A percentile compares a stretch with the other conserved stretches of the same genome.
Evolutionary conservation across 2,888 invertebrate genomes (phyloP).

Genomic region (Trilocha varians): DNA sequence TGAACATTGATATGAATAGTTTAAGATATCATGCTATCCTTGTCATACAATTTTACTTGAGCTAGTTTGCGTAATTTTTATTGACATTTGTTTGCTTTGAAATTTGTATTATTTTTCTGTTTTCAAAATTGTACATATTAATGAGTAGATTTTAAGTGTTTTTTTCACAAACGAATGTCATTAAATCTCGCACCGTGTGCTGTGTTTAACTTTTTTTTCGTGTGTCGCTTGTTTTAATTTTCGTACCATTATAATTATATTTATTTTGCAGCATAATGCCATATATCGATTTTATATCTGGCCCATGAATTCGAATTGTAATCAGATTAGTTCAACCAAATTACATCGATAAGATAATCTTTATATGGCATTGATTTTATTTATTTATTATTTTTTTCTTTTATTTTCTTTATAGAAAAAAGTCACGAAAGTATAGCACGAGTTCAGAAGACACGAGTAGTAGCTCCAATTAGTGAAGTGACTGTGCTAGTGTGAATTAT

Average conservation of each 20-base stretch:
- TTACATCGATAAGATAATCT: slow-evolving; percentile 10
- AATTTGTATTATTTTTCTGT: too few species aligned
- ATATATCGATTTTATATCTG: slow-evolving; percentile 19
- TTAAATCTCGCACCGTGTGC: slow-evolving; percentile 22
- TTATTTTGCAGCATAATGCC: slow-evolving; percentile 33
- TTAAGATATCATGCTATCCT: too few species aligned
- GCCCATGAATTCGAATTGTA: too few species aligned
- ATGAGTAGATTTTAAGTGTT: too few species aligned
- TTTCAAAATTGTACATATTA: too few species aligned
- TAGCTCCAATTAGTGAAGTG: slow-evolving; percentile 61
- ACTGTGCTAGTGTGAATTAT: slow-evolving; percentile 38
- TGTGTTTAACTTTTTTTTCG: slow-evolving; percentile 37
- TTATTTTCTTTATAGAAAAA: slow-evolving; percentile 68
- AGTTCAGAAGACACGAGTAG: slow-evolving; percentile 64
- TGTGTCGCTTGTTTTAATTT: slow-evolving; percentile 45
- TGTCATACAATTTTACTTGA: too few species aligned
- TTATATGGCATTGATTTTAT: slow-evolving; percentile 27
- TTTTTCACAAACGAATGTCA: slow-evolving; percentile 14
- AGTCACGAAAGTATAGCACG: slow-evolving; percentile 65
- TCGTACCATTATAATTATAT: slow-evolving; percentile 18
- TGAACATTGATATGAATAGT: too few species aligned
- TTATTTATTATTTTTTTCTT: slow-evolving; percentile 42
- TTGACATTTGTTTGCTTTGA: not conserved
- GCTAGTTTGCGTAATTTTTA: not conserved
- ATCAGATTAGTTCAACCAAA: not conserved